Conservation (phyloP, 2,113 vertebrate genomes). For the Athene noctua region DNA sequence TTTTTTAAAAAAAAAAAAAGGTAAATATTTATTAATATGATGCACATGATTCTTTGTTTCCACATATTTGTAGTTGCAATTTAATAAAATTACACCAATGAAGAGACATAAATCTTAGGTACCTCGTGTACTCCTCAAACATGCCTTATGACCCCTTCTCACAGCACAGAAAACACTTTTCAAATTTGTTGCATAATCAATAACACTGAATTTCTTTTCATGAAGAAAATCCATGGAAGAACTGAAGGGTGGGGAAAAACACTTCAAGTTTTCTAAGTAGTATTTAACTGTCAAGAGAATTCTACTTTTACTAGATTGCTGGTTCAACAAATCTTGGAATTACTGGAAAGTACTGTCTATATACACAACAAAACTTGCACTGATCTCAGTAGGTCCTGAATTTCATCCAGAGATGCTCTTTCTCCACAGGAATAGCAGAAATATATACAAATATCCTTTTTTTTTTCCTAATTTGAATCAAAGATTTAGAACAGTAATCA, state of each 20-base stretch:
- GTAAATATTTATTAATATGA: not conserved
- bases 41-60: not conserved
- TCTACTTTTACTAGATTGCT: not conserved
- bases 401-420: not conserved
- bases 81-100: not conserved
- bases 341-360: not conserved
- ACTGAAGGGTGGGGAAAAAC: not conserved
- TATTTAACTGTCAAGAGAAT: not conserved
- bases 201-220: not conserved
- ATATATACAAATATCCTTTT: not conserved
- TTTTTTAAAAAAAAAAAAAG: not conserved
- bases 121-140: not conserved
- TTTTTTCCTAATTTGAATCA: not conserved
- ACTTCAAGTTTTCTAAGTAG: not conserved
- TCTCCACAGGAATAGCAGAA: not conserved
- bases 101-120: not conserved
- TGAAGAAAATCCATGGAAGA: not conserved
- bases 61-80: not conserved
- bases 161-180: not conserved
- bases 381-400: not conserved
- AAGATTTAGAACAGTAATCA: not conserved
- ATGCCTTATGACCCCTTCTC: not conserved
- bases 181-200: conserved; percentile 7
- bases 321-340: not conserved
- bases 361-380: not conserved